Percentiles rank a stretch among this genome's conserved stretches.
Evolutionary conservation across 2,797 vertebrate species (phyloP).

Genomic region (Chrysocyon brachyurus): DNA sequence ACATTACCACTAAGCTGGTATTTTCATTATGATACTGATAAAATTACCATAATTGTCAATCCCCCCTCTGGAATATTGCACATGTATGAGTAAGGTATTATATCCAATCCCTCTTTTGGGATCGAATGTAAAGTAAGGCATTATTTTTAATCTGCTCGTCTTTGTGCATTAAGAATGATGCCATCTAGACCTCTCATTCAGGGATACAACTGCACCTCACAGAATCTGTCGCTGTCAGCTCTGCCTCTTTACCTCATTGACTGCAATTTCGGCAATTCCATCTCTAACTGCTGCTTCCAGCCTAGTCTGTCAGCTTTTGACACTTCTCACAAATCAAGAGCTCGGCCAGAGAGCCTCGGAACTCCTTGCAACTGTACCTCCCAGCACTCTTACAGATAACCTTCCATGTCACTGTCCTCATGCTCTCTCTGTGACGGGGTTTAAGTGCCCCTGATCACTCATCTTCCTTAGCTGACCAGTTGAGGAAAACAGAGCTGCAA

Average conservation of each 20-base stretch:
- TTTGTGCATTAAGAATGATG: background rate
- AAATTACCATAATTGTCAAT: background rate
- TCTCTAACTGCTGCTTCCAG: slow-evolving; percentile 32
- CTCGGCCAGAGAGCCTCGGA: background rate
- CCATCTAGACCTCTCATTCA: background rate
- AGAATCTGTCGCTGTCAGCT: background rate
- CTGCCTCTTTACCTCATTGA: background rate
- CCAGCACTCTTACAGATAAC: background rate
- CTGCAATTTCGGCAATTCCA: background rate
- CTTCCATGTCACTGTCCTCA: background rate
- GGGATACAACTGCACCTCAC: background rate
- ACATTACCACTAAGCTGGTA: background rate
- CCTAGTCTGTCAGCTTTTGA: background rate
- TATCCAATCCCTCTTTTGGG: background rate
- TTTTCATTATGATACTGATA: background rate
- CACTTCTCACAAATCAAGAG: background rate
- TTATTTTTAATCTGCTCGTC: background rate
- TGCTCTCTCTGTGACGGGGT: background rate
- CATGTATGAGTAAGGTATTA: background rate
- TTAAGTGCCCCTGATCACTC: background rate
- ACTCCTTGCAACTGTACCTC: background rate
- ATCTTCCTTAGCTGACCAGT: background rate
- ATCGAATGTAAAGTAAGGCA: background rate
- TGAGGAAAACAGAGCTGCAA: background rate
- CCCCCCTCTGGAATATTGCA: background rate